Base-by-base conservation (phyloP, 2,888 invertebrate species). In the Pammene fasciana region DNA sequence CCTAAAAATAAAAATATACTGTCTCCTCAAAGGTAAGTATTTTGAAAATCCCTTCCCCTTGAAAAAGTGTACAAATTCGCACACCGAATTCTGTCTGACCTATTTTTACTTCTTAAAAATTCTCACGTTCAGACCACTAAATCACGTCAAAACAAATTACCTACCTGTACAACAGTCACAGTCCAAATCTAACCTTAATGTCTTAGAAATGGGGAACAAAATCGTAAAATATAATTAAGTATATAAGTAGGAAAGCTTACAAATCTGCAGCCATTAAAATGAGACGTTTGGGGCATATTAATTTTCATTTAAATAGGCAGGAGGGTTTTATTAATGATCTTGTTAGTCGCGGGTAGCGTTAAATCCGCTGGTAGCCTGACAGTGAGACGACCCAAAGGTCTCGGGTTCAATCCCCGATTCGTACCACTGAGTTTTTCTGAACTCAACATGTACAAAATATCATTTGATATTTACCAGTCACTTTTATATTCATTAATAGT, bases 221-320 rank as follows among this genome's bases (percentile, higher is more conserved):
- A 36, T 64, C 34, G 62, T 16, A 14, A 18, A 45, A 45, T 41
- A 45, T 48, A 41, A 14, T 52, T 59, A 34, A 65, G 43, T 34
- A n/a, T 57, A 59, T n/a, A 54, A 55, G 59, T 43, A 55, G 60
- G 65, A 65, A 70, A 65, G 45, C 60, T 60, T 14, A 59, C 65
- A 65, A 60, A 65, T 65, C 70, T 65, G 34, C 14, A 46, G 59
- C 65, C 65, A 64, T 70, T 70, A 70, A 65, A 65, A 70, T 65
- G 70, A 60, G 48, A 70, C 65, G 46, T 34, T 41, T 54, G 14
- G 54, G 34, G 70, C 65, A 65, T 70, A 70, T 70, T 70, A 70
- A 70, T 70, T 70, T 70, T 70, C 70, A 70, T 70, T 70, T 70
- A 70, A 65, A 65, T 65, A n/a, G 55, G 52, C 60, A 36, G 64